A percentile compares a stretch with the other conserved stretches of the same genome.
phyloP scores from a whole-genome alignment of 2,113 vertebrate genomes.

The Tamias sibiricus region DNA sequence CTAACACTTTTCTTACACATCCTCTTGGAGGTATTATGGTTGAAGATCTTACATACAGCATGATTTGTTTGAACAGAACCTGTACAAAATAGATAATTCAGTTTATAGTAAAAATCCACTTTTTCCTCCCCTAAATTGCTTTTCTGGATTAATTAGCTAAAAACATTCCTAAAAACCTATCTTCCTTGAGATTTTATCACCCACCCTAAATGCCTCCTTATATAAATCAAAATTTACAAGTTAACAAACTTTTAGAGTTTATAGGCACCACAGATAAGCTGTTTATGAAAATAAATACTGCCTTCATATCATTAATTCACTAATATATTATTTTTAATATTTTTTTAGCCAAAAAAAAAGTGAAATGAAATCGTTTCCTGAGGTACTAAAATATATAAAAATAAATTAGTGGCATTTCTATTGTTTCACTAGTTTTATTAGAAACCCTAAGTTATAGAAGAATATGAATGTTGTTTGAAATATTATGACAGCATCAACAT shows the following conservation, averaged over 20 bases:
- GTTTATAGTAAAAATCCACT: background rate
- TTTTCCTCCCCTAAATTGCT: background rate
- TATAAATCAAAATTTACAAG: background rate
- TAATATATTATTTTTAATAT: background rate
- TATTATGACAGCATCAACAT: background rate
- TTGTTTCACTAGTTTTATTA: background rate
- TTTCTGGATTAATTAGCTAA: conserved; percentile 22
- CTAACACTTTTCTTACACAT: background rate
- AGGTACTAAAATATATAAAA: background rate
- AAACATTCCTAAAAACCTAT: background rate
- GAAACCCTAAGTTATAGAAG: background rate
- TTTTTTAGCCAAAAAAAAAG: background rate
- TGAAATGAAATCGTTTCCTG: background rate
- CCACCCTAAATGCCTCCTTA: background rate
- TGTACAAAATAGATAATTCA: background rate
- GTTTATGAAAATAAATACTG: background rate
- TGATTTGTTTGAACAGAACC: background rate
- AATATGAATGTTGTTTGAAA: background rate
- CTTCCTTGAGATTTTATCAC: background rate
- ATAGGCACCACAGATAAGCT: background rate
- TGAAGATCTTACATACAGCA: background rate
- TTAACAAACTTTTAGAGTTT: background rate
- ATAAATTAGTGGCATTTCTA: background rate
- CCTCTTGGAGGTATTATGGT: background rate
- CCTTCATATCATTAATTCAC: background rate